phyloP scores from a whole-genome alignment of 2,113 vertebrate genomes.

The Oreochromis tanganicae region DNA sequence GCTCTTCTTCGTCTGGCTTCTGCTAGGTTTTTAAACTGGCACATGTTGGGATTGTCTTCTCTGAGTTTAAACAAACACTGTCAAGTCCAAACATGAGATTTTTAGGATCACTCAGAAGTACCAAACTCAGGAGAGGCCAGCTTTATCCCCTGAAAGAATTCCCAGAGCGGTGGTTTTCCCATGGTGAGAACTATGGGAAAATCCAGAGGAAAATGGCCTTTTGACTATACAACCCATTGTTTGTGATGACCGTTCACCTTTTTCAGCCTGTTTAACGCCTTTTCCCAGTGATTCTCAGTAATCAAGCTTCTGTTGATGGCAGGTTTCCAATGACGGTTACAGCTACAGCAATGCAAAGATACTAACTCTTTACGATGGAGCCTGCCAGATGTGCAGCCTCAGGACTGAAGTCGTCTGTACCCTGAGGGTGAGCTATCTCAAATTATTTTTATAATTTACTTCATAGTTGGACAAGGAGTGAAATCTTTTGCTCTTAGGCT shows the following conservation, averaged over 20 bases:
- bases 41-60: not conserved
- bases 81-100: not conserved
- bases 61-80: not conserved
- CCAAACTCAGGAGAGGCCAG: not conserved
- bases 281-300: not conserved
- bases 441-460: not conserved
- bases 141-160: not conserved
- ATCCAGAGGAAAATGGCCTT: not conserved
- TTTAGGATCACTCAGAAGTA: not conserved
- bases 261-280: not conserved
- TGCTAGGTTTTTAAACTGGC: not conserved
- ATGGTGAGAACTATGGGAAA: not conserved
- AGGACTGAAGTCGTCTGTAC: conserved; percentile 67
- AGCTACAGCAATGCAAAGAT: conserved; percentile 85
- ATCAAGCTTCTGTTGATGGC: conserved; percentile 28
- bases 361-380: conserved; percentile 79
- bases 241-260: not conserved
- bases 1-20: not conserved
- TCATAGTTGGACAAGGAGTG: not conserved
- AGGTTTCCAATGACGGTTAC: conserved; percentile 90
- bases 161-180: not conserved
- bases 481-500: not conserved
- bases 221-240: not conserved
- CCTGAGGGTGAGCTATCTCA: conserved; percentile 71
- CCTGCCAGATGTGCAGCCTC: conserved; percentile 80